Evolutionary conservation across 2,888 invertebrate species (phyloP).

Genomic region (Iselma pallidipennis): DNA sequence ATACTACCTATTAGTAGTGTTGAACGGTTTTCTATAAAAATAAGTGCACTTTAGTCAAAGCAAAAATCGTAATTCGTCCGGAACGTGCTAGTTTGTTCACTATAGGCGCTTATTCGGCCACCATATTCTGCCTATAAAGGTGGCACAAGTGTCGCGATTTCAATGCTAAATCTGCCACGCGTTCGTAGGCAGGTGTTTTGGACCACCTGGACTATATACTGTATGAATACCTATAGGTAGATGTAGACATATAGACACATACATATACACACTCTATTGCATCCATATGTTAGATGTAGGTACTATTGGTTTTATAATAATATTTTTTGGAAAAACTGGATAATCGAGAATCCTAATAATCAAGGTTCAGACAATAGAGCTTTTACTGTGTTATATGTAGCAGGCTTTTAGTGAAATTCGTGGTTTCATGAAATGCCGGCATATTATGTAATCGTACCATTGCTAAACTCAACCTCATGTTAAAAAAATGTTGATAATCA

Average conservation of each 20-base stretch:
- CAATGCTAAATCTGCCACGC: conserved; percentile 31
- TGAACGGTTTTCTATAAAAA: too few relatives aligned
- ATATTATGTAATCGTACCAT: too few relatives aligned
- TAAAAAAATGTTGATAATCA: too few relatives aligned
- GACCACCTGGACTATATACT: conserved; percentile 23
- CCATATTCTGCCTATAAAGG: neutral
- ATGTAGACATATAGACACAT: neutral
- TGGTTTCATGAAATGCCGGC: too few relatives aligned
- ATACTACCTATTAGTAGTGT: too few relatives aligned
- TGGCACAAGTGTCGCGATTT: conserved; percentile 30
- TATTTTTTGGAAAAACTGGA: too few relatives aligned
- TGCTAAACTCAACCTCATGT: too few relatives aligned
- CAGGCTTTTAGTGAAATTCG: too few relatives aligned
- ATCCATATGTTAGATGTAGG: conserved; percentile 17
- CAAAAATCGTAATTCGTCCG: conserved; percentile 1
- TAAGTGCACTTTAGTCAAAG: neutral
- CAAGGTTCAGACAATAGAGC: too few relatives aligned
- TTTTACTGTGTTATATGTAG: too few relatives aligned
- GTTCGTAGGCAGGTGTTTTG: conserved; percentile 26
- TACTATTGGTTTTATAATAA: too few relatives aligned
- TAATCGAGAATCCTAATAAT: too few relatives aligned
- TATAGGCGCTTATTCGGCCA: conserved; percentile 15
- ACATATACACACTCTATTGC: neutral
- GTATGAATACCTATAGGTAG: neutral
- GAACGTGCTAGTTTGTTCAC: conserved; percentile 21